A percentile compares a stretch with the other conserved stretches of the same genome.
Conservation (phyloP, 2,113 vertebrate species). For the Leucoraja erinaceus region DNA sequence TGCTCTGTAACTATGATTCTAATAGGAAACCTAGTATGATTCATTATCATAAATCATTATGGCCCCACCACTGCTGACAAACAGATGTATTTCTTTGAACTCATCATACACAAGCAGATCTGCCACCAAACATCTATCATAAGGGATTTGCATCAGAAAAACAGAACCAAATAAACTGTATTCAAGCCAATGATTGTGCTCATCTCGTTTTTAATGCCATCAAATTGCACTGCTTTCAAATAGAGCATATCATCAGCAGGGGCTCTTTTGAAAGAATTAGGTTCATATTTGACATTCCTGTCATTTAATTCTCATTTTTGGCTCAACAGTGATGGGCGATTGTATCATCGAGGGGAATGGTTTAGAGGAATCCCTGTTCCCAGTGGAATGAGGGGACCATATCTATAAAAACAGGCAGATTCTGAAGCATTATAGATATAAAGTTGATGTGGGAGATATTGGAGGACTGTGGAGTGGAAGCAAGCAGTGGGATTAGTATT, state of each 20-base stretch:
- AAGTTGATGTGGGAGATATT: neutral
- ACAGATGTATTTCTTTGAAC: neutral
- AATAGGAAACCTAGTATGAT: neutral
- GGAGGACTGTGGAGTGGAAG: neutral
- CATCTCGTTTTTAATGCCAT: neutral
- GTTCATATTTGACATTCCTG: conserved; percentile 17
- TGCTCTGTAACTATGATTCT: neutral
- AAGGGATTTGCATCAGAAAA: too few relatives aligned
- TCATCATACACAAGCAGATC: neutral
- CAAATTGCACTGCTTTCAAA: neutral
- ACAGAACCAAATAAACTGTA: neutral
- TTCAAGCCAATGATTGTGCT: neutral
- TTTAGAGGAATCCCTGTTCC: conserved; percentile 20
- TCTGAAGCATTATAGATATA: neutral
- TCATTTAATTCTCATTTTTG: neutral
- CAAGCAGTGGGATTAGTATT: neutral
- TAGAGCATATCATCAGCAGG: neutral
- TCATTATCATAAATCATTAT: neutral
- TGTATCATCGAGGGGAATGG: neutral
- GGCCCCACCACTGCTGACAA: neutral
- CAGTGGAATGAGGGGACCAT: neutral
- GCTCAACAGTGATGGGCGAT: neutral
- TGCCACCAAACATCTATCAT: neutral
- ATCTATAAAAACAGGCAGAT: neutral
- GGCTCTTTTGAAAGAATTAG: neutral